These are phyloP conservation scores for Pollimyrus isidori DNA, from an alignment of 2,113 vertebrate species.

Conservation along the genomic window DNA sequence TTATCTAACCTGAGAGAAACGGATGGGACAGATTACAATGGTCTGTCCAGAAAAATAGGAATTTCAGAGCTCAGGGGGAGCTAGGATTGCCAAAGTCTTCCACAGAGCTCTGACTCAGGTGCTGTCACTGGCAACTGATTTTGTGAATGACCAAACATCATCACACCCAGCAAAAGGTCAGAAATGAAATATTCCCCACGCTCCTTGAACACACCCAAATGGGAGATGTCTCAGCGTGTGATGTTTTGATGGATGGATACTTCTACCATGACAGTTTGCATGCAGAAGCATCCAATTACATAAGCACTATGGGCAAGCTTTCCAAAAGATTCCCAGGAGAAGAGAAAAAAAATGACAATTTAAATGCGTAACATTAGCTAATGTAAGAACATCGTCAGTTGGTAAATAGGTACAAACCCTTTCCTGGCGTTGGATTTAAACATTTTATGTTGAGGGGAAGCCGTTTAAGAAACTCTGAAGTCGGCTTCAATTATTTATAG, in stretches of 20 bases:
- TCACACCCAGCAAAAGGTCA: constrained; percentile 24
- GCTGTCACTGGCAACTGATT: constrained; percentile 27
- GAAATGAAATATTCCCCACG: constrained; percentile 26
- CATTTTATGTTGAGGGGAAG: neutral
- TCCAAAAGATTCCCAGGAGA: neutral
- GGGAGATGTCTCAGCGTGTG: neutral
- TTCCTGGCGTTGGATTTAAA: neutral
- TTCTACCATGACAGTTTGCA: neutral
- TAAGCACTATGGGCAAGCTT: neutral
- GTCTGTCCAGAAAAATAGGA: constrained; percentile 44
- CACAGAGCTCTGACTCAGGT: constrained; percentile 16
- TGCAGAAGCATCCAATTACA: neutral
- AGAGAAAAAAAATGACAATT: neutral
- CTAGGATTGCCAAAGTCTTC: constrained; percentile 26
- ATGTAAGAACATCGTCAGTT: neutral
- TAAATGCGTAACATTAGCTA: neutral
- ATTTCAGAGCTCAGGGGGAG: constrained; percentile 18
- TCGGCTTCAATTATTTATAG: constrained; percentile 59
- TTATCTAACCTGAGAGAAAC: constrained; percentile 40
- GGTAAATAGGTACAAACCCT: neutral
- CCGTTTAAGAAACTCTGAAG: constrained; percentile 41
- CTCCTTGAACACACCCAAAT: constrained; percentile 7
- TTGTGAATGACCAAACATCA: neutral
- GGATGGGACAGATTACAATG: constrained; percentile 36
- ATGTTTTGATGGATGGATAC: neutral